Conservation (phyloP, 2,888 invertebrate species). For the Lysandra bellargus region DNA sequence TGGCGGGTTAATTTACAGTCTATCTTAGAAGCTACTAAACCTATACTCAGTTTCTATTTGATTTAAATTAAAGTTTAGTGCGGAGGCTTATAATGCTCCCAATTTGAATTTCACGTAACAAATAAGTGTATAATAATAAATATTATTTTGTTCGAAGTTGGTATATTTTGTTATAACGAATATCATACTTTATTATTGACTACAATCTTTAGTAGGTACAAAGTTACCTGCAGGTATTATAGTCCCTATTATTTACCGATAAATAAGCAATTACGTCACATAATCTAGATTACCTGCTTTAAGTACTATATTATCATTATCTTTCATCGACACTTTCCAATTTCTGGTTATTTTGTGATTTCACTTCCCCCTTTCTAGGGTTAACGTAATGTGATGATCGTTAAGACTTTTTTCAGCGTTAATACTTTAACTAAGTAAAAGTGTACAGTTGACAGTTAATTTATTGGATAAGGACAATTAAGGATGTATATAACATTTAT, state of each 20-base stretch:
- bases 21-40: too few relatives aligned
- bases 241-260: slow-evolving; percentile 3
- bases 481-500: too few relatives aligned
- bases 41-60: too few relatives aligned
- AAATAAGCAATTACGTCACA: not conserved
- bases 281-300: not conserved
- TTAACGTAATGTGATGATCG: slow-evolving; percentile 2
- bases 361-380: slow-evolving; percentile 9
- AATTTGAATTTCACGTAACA: too few relatives aligned
- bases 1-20: too few relatives aligned
- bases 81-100: too few relatives aligned
- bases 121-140: too few relatives aligned
- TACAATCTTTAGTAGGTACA: not conserved
- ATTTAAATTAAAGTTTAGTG: too few relatives aligned
- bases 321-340: slow-evolving; percentile 3
- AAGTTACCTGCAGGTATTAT: not conserved
- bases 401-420: not conserved
- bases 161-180: too few relatives aligned
- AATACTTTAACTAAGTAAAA: not conserved
- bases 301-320: not conserved
- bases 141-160: too few relatives aligned
- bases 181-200: not conserved
- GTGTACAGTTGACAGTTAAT: not conserved
- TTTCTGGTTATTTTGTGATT: slow-evolving; percentile 12
- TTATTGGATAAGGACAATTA: not conserved